A percentile compares a stretch with the other conserved stretches of the same genome.
These are phyloP conservation scores for Apogon talboti DNA, from an alignment of 2,797 vertebrate species.

Conservation along the genomic window DNA sequence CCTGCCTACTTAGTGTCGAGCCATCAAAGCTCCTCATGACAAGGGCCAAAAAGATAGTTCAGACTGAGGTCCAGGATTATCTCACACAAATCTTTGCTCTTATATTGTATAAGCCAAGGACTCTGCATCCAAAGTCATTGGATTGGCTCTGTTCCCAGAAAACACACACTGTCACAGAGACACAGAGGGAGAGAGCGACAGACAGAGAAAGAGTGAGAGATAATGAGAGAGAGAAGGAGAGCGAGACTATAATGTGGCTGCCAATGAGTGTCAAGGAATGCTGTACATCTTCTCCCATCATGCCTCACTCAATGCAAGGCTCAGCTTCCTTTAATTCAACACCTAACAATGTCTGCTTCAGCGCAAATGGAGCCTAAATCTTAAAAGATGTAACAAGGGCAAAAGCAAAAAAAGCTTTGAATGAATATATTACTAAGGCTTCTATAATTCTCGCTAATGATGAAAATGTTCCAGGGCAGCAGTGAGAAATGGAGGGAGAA, in stretches of 20 bases:
- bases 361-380: constrained; percentile 36
- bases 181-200: constrained; percentile 60
- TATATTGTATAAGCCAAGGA: constrained; percentile 85
- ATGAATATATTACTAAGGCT: constrained; percentile 63
- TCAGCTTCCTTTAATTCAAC: constrained; percentile 53
- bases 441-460: constrained; percentile 68
- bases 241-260: constrained; percentile 66
- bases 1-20: constrained; percentile 82
- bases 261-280: constrained; percentile 69
- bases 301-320: constrained; percentile 55
- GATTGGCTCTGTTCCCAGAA: constrained; percentile 81
- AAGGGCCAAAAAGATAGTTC: constrained; percentile 79
- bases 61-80: constrained; percentile 83
- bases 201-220: constrained; percentile 56
- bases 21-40: constrained; percentile 79
- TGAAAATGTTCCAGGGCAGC: constrained; percentile 59
- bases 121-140: constrained; percentile 84
- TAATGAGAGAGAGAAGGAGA: constrained; percentile 54
- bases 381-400: constrained; percentile 69
- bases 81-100: constrained; percentile 82
- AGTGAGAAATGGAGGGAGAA: constrained; percentile 43
- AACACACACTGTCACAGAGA: constrained; percentile 73
- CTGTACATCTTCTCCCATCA: constrained; percentile 66
- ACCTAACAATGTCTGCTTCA: constrained; percentile 38
- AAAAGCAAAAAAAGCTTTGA: constrained; percentile 61